Base-by-base conservation (phyloP, 2,888 invertebrate genomes). In the Bugulina stolonifera region DNA sequence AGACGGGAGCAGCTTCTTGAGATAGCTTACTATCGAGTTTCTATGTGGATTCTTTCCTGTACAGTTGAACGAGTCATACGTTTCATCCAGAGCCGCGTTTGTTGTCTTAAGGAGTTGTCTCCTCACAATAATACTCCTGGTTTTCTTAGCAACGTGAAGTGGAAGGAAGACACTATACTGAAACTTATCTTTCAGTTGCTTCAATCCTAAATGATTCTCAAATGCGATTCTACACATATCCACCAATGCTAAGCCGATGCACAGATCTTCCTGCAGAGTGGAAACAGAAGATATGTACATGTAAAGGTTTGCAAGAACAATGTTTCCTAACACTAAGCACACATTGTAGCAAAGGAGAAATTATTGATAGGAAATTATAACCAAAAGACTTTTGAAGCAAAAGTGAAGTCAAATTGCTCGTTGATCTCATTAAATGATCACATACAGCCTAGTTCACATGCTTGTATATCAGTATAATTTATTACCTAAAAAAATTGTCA, bases 181-280 rank as follows among this genome's bases (percentile, higher is more conserved):
- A 64, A 25, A 64, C 64, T 64, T 64, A 14, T 64, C 64, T 64
- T 64, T 64, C 64, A 64, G 32, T n/a, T 64, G 64, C 64, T 34
- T 64, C 32, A 64, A 32, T 10, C 29, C 32, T 27, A 29, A 64
- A 3, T 29, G 22, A 5, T 64, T 64, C 32, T 64, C 64, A 32
- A 64, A 64, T 29, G 64, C 64, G 5, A 64, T 27, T 10, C 64
- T 27, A 5, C 25, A 27, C 64, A 64, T 64, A 32, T 64, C 64
- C 3, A 64, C 64, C 32, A 64, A 14, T 29, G 64, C 64, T 10
- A 64, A 32, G 14, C 64, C 64, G 32, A 64, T 64, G 64, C 64
- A 32, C 14, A 64, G n/a, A 34, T 64, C 64, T 32, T 64, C 64
- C 64, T 64, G n/a, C 64, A 64, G n/a, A n/a, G n/a, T n/a, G n/a